These are phyloP conservation scores for Parazoanthus atlanticus DNA, from an alignment of 92 coral and sea anemone genomes.

Conservation along the genomic window DNA sequence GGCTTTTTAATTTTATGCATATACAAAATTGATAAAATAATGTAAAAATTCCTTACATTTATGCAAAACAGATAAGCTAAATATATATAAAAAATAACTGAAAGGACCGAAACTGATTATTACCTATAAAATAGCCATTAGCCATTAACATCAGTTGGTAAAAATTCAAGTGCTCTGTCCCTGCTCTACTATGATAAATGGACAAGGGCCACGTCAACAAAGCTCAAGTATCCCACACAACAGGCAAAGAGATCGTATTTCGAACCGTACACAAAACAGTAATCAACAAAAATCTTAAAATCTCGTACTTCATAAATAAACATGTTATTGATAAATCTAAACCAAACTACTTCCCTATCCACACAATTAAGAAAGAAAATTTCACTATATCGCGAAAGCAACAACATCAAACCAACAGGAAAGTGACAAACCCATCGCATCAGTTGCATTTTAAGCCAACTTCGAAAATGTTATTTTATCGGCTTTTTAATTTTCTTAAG, in stretches of 20 bases:
- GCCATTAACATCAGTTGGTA: background rate
- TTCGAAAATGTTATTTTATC: slow-evolving; percentile 3
- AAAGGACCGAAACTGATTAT: background rate
- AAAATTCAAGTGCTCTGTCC: no score
- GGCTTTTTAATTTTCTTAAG: background rate
- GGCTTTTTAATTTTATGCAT: no score
- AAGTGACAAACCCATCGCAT: background rate
- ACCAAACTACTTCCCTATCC: background rate
- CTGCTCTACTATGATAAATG: no score
- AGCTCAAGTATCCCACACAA: no score
- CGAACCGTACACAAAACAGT: no score
- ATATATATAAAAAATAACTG: background rate
- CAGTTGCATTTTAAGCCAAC: background rate
- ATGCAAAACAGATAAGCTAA: background rate
- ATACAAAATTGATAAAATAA: no score
- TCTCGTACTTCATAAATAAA: background rate
- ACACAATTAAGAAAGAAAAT: background rate
- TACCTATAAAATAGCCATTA: background rate
- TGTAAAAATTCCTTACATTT: no score
- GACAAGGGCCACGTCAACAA: no score
- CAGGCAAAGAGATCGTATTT: no score
- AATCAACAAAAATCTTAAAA: background rate
- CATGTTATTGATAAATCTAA: background rate
- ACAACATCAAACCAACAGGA: background rate
- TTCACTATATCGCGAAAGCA: no score